Conservation (phyloP, 2,888 invertebrate species). For the Siphlonurus alternatus region DNA sequence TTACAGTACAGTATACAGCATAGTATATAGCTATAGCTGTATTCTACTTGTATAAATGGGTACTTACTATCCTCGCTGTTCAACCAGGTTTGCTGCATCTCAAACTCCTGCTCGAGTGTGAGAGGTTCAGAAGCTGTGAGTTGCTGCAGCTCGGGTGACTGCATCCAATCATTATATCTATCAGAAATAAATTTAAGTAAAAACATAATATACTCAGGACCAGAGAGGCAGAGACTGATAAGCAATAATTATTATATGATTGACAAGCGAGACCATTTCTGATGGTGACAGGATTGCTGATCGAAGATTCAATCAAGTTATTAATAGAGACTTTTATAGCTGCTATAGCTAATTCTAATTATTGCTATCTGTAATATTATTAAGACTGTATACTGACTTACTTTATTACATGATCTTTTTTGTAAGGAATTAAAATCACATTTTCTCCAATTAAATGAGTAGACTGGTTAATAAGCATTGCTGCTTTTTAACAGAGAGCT, state of each 20-base stretch:
- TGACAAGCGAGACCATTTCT: too few species aligned
- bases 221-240: too few species aligned
- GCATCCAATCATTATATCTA: slow-evolving; percentile 92
- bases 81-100: slow-evolving; percentile 81
- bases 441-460: not conserved
- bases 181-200: slow-evolving; percentile 13
- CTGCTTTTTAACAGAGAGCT: not conserved
- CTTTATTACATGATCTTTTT: not conserved
- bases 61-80: slow-evolving; percentile 67
- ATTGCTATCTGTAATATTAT: too few species aligned
- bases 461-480: not conserved
- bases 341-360: too few species aligned
- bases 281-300: not conserved
- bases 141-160: slow-evolving; percentile 57
- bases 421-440: not conserved
- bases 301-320: not conserved
- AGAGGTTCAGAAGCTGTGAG: slow-evolving; percentile 83
- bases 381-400: not conserved
- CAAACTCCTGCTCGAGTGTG: slow-evolving; percentile 68
- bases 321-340: too few species aligned
- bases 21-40: too few species aligned
- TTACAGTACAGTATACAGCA: not conserved
- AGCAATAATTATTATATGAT: too few species aligned
- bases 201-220: too few species aligned
- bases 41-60: too few species aligned